phyloP scores from a whole-genome alignment of 2,797 vertebrate species.

The Thripadectes ignobilis region DNA sequence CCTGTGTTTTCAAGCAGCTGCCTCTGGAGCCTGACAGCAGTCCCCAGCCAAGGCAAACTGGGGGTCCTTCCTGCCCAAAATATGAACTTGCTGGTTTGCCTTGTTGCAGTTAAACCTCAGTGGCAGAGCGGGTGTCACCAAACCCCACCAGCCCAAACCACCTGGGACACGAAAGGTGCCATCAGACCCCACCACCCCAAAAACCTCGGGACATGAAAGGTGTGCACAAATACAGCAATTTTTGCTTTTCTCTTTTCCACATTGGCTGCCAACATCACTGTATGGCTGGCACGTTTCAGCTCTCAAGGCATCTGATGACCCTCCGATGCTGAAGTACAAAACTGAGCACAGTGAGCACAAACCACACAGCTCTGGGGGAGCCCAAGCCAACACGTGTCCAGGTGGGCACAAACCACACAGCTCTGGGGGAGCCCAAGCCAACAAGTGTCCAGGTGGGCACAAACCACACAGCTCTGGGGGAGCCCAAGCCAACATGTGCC shows the following conservation, averaged over 20 bases:
- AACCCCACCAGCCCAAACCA: background rate
- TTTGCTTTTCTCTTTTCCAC: accelerated
- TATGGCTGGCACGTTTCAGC: accelerated
- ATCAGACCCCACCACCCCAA: background rate
- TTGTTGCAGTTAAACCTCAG: background rate
- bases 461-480: no score
- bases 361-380: no score
- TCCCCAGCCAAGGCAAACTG: background rate
- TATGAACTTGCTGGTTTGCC: accelerated
- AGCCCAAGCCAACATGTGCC: background rate
- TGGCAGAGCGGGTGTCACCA: accelerated
- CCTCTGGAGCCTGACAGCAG: background rate
- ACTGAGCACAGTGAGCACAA: background rate
- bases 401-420: no score
- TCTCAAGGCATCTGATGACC: accelerated
- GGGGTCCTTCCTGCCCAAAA: accelerated
- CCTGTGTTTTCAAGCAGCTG: background rate
- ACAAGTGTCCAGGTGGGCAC: no score
- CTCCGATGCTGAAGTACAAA: accelerated
- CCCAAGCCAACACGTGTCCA: no score
- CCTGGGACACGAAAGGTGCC: background rate
- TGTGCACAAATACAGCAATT: background rate
- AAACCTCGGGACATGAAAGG: background rate
- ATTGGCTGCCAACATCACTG: background rate
- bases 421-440: background rate